Evolutionary conservation across 2,888 invertebrate species (phyloP), one percentile per base, ranked within the genome.

Genomic region (Nephrotoma guestfalica): DNA sequence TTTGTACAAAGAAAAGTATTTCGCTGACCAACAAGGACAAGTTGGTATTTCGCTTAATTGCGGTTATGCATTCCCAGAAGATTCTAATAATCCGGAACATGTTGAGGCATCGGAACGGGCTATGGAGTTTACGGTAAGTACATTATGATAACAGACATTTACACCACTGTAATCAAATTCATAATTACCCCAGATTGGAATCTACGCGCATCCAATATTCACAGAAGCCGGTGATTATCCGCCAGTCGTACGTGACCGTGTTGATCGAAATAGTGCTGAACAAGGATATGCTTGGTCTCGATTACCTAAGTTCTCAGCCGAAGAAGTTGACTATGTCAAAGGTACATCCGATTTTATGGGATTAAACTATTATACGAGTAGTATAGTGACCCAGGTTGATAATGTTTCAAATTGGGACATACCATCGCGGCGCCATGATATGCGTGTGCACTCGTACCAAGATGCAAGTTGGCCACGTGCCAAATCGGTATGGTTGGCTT

Each of bases 1-100:
- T 9, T 88, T 91, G 2, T 93, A 93, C 86, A 90, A 90, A 40
- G 86, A 89, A 0, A 87, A 88, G 0, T 89, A 91, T 83, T 85
- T n/a, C 18, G 87, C 87, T 2, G 5, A 30, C 0, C 41, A 47
- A 11, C 11, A 86, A 4, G 92, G 92, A n/a, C 89, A 89, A 87
- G 86, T 90, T 18, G 90, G 90, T 11, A 89, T 90, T 0, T 88
- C 89, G 0, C 84, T 90, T 6, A 89, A 89, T 84, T 88, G 89
- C 43, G 88, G 89, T 6, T 90, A 88, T 86, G 89, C 88, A 86
- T 90, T 88, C 51, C 86, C 86, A 3, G 88, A 89, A 0, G 88
- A 89, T 86, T 86, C 86, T 86, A 18, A 86, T 0, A 88, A 89
- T 43, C 88, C 89, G n/a, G 86, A 86, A 2, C 86, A 86, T 47